Base-by-base conservation (phyloP, 2,797 vertebrate species). In the Philypnodon macrostomus region DNA sequence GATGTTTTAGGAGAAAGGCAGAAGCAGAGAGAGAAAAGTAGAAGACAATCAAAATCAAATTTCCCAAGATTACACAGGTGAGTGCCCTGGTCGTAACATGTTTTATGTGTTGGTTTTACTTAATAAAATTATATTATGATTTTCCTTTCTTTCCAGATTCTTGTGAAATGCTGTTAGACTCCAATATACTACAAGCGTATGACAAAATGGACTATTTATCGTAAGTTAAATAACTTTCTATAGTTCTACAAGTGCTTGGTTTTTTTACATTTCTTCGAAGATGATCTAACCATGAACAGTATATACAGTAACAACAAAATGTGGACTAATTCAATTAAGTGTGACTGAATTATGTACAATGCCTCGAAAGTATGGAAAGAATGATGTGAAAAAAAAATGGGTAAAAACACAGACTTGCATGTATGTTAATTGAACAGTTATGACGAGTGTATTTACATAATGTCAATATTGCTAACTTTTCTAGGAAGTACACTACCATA, bases 401-500 rank as follows among this genome's bases (percentile, higher is more conserved):
- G n/a, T n/a, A n/a, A n/a, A n/a, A n/a, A n/a, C n/a, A n/a, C n/a
- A n/a, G n/a, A n/a, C n/a, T n/a, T n/a, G n/a, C n/a, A n/a, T n/a
- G n/a, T n/a, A n/a, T n/a, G n/a, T n/a, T n/a, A n/a, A n/a, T n/a
- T n/a, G n/a, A n/a, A n/a, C n/a, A n/a, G n/a, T n/a, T n/a, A n/a
- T n/a, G n/a, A n/a, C n/a, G n/a, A n/a, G n/a, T n/a, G n/a, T n/a
- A n/a, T n/a, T n/a, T n/a, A n/a, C n/a, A n/a, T n/a, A 23, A 23
- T 23, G 21, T 23, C 3, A 23, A 23, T 23, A 6, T 2, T 40
- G 6, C 6, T 11, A 32, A n/a, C 29, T 17, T 17, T 14, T 12
- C 1, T 81, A 97, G 95, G 78, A 93, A 80, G 70, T 97, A 96
- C 6, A 74, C 86, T 0, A 70, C 57, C 65, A 95, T 97, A 31